Base-by-base conservation (phyloP, 2,797 vertebrate genomes). In the Ara ararauna region DNA sequence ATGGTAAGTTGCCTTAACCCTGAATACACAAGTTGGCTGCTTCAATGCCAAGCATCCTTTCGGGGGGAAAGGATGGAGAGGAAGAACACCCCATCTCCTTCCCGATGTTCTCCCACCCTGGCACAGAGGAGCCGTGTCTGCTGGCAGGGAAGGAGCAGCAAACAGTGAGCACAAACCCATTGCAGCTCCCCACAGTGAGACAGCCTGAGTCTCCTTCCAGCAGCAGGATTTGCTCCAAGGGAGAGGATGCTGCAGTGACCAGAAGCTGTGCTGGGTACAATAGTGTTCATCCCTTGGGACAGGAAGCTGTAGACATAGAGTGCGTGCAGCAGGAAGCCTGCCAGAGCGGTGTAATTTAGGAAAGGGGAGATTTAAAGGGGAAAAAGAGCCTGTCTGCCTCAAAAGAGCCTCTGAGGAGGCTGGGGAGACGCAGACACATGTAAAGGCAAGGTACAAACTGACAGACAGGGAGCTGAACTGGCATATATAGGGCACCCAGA, bases 221-320 rank as follows among this genome's bases (percentile, higher is more conserved):
- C 74, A 65, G 45, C 53, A 54, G 79, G 76, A 84, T 7, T 5
- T 56, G 80, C 86, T 73, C 42, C n/a, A n/a, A 42, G 9, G 24
- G 40, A 29, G 24, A 19, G 38, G 72, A 40, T 44, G 72, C 75
- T 91, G 84, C 71, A 34, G 79, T 48, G 75, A 68, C 56, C 74
- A 66, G 30, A 44, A 66, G 75, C 45, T 78, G 77, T 79, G 60
- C 87, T 79, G 76, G 62, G 85, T 47, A 66, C 79, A 87, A 68
- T 6, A 22, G 7, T 73, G 73, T 75, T 96, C 90, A 89, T 16
- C 73, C 90, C 95, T 84, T 81, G 85, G 91, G 92, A 94, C 5
- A 93, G 60, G 53, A 53, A 71, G 80, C 51, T 66, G 87, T 36
- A 75, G 86, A 77, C 1, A 0, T 7, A 36, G 65, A 78, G 24